These are phyloP conservation scores for Campoletis sonorensis DNA, from an alignment of 1,140 invertebrate genomes.

Conservation along the genomic window DNA sequence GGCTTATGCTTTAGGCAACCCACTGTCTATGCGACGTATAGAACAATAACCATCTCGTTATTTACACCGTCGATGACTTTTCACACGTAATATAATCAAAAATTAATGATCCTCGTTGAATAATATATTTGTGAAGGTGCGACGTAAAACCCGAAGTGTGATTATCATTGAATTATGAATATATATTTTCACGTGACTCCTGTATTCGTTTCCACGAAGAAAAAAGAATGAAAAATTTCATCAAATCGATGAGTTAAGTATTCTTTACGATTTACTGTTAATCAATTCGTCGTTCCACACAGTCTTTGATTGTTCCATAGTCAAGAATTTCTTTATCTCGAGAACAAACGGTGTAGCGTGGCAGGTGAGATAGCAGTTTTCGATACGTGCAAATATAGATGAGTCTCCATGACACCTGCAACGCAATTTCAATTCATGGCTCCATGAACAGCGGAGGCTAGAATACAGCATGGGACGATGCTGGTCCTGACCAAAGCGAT, in stretches of 20 bases:
- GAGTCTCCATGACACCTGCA: neutral
- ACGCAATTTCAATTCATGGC: neutral
- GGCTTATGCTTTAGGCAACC: conserved; percentile 14
- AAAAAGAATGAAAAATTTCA: no score
- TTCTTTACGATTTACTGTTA: no score
- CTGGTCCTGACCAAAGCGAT: neutral
- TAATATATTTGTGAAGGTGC: neutral
- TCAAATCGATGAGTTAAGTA: no score
- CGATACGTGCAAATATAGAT: neutral
- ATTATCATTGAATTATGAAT: no score
- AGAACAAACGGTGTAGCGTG: neutral
- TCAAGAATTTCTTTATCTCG: no score
- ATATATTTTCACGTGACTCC: no score
- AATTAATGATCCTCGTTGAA: neutral
- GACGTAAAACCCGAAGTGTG: neutral
- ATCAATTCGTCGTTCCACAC: no score
- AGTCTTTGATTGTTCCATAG: no score
- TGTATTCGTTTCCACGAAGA: no score
- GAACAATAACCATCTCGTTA: conserved; percentile 28
- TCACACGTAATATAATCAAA: conserved; percentile 38
- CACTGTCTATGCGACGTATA: conserved; percentile 32
- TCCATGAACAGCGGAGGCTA: neutral
- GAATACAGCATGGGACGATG: neutral
- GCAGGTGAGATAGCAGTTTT: neutral
- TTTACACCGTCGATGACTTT: conserved; percentile 34